phyloP scores from a whole-genome alignment of 1,140 invertebrate genomes.

The Drosophila bocqueti region DNA sequence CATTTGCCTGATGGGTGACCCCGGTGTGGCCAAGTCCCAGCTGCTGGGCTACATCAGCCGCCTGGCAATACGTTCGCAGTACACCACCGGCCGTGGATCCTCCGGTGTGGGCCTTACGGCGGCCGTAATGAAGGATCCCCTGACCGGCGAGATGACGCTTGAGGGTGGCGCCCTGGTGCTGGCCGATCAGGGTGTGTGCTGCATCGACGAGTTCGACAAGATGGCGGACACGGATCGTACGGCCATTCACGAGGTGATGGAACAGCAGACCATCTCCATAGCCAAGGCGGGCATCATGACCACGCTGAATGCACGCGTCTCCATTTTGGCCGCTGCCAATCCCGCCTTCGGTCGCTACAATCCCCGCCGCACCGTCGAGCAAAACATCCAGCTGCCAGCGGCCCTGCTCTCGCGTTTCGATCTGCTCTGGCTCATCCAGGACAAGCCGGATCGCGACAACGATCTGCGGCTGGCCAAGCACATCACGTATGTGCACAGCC shows the following conservation, averaged over 20 bases:
- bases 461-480: constrained; percentile 98
- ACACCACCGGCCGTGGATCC: constrained; percentile 98
- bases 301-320: constrained; percentile 97
- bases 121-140: constrained; percentile 98
- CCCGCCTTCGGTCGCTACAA: constrained; percentile 99
- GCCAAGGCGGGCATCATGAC: constrained; percentile 99
- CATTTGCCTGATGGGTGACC: constrained; percentile 99
- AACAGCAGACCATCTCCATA: constrained; percentile 99
- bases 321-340: constrained; percentile 99
- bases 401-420: constrained; percentile 99
- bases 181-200: constrained; percentile 98
- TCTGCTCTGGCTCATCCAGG: constrained; percentile 98
- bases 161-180: constrained; percentile 99
- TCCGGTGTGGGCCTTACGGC: constrained; percentile 98
- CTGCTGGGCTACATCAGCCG: constrained; percentile 97
- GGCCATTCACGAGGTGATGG: constrained; percentile 99
- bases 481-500: constrained; percentile 98
- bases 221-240: constrained; percentile 98
- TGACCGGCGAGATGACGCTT: constrained; percentile 98
- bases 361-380: constrained; percentile 96
- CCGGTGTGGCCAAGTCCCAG: constrained; percentile 99
- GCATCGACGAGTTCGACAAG: constrained; percentile 99
- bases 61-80: constrained; percentile 96
- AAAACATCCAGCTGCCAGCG: constrained; percentile 99
- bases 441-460: constrained; percentile 96